Conservation (phyloP, 2,797 vertebrate species). For the Dromococcyx pavoninus region DNA sequence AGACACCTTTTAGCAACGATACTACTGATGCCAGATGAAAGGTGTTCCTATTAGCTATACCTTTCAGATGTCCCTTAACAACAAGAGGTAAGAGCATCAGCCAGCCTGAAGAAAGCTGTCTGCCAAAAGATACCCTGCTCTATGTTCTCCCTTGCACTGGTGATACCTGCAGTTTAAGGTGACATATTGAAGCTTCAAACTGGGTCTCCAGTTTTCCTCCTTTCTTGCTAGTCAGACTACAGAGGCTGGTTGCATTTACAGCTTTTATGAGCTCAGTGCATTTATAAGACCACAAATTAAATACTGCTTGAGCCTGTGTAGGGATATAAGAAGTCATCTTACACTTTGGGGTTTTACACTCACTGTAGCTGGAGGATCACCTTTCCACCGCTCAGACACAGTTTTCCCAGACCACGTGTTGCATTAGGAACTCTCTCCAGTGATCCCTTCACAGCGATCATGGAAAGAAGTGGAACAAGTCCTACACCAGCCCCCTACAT, state of each 20-base stretch:
- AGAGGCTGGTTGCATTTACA: not conserved
- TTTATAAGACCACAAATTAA: not conserved
- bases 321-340: not conserved
- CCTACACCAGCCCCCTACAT: fast-evolving
- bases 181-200: not conserved
- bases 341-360: not conserved
- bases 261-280: not conserved
- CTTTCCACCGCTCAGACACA: not conserved
- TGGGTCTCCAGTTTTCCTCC: not conserved
- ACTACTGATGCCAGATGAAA: not conserved
- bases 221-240: not conserved
- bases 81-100: not conserved
- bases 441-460: not conserved
- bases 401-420: not conserved
- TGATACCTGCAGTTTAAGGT: not conserved
- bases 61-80: not conserved
- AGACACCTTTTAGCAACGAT: not conserved
- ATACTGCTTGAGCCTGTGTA: fast-evolving
- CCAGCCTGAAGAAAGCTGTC: not conserved
- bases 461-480: not conserved
- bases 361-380: not conserved
- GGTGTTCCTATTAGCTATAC: not conserved
- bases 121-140: not conserved
- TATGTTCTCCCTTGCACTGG: fast-evolving
- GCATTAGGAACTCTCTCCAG: not conserved